Percentiles rank a stretch among this genome's conserved stretches.
Conservation (phyloP, 2,888 invertebrate genomes). For the Neoitamus cyanurus region DNA sequence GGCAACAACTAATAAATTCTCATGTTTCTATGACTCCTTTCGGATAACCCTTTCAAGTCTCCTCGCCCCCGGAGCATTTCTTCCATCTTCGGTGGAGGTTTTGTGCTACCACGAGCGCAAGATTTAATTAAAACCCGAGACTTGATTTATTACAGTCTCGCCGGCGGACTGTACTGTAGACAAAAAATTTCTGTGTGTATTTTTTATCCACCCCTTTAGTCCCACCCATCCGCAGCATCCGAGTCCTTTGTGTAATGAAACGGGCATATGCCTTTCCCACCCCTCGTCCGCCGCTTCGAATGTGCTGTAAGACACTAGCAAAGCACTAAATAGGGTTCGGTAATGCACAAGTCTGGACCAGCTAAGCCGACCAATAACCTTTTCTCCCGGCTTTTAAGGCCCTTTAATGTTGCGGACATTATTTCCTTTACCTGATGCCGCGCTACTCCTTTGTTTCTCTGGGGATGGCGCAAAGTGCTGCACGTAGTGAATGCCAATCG, state of each 20-base stretch:
- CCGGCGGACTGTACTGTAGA: conserved; percentile 41
- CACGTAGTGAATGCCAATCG: conserved; percentile 34
- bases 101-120: conserved; percentile 65
- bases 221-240: not conserved
- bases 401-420: conserved; percentile 50
- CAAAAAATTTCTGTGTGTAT: conserved; percentile 30
- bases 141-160: conserved; percentile 65
- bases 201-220: conserved; percentile 7
- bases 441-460: not conserved
- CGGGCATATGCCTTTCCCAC: conserved; percentile 8
- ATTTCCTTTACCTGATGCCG: conserved; percentile 46
- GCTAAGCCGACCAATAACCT: conserved; percentile 44
- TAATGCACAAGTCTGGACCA: conserved; percentile 42
- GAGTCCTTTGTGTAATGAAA: conserved; percentile 27
- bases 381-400: conserved; percentile 41
- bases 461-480: not conserved
- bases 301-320: conserved; percentile 34
- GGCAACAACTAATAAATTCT: conserved; percentile 46
- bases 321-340: conserved; percentile 45
- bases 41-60: conserved; percentile 37
- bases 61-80: conserved; percentile 7
- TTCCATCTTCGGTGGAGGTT: conserved; percentile 48
- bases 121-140: conserved; percentile 68
- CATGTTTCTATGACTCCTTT: conserved; percentile 46
- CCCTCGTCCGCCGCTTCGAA: not conserved